These are phyloP conservation scores for Neoscelio sp. DNA, from an alignment of 2,888 invertebrate genomes.

Conservation along the genomic window DNA sequence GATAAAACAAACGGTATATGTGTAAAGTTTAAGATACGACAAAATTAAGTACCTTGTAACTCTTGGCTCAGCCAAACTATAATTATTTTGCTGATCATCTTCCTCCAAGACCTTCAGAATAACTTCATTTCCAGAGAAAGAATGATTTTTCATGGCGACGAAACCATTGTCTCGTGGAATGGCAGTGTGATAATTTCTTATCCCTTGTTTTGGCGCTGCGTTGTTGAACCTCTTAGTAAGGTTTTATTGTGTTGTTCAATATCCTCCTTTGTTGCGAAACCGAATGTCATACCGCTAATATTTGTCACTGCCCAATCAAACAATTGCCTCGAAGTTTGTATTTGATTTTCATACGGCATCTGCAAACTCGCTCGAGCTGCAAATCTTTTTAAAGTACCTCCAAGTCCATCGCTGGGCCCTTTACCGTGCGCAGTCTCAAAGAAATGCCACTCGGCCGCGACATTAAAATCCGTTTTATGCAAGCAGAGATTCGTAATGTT, in stretches of 20 bases:
- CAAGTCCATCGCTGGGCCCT: slow-evolving; percentile 47
- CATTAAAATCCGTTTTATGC: slow-evolving; percentile 48
- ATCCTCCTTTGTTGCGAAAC: too few species aligned
- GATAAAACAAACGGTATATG: neutral
- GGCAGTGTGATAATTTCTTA: slow-evolving; percentile 44
- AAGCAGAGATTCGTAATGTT: slow-evolving; percentile 29
- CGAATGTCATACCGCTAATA: too few species aligned
- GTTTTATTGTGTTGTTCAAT: too few species aligned
- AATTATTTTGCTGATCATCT: neutral
- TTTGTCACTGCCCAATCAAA: slow-evolving; percentile 45
- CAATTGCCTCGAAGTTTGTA: slow-evolving; percentile 41
- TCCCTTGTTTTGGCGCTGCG: too few species aligned
- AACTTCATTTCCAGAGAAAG: slow-evolving; percentile 17
- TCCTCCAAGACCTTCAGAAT: slow-evolving; percentile 5
- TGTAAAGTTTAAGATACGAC: neutral
- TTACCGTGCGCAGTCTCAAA: slow-evolving; percentile 42
- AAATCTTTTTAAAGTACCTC: slow-evolving; percentile 52
- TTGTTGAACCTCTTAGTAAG: too few species aligned
- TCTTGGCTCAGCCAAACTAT: slow-evolving; percentile 9
- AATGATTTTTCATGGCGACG: slow-evolving; percentile 21
- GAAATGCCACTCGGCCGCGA: slow-evolving; percentile 49
- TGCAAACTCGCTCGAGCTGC: slow-evolving; percentile 39
- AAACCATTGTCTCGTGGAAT: slow-evolving; percentile 24
- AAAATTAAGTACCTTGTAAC: slow-evolving; percentile 24
- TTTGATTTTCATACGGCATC: slow-evolving; percentile 40